These are phyloP conservation scores for Nibea coibor DNA, from an alignment of 2,113 vertebrate genomes.

Conservation along the genomic window DNA sequence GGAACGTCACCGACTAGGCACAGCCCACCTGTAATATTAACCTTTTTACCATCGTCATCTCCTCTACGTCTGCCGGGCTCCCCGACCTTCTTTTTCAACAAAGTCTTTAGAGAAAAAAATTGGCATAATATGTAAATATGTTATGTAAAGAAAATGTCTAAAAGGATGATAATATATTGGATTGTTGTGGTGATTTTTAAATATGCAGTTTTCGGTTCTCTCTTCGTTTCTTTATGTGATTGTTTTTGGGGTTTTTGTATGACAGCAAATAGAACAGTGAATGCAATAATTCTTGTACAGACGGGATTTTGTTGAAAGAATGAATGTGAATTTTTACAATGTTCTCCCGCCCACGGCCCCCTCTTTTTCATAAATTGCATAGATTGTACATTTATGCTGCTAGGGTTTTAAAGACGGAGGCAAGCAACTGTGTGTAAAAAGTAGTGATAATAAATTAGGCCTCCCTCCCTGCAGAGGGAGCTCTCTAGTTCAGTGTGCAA, in stretches of 20 bases:
- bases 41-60: conserved; percentile 53
- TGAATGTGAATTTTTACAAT: conserved; percentile 82
- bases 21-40: conserved; percentile 66
- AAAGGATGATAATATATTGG: conserved; percentile 84
- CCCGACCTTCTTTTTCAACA: conserved; percentile 45
- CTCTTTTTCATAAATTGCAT: conserved; percentile 55
- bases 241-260: conserved; percentile 58
- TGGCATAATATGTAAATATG: conserved; percentile 80
- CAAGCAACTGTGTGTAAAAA: conserved; percentile 65
- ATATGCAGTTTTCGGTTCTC: conserved; percentile 67
- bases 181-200: conserved; percentile 80
- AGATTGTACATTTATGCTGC: conserved; percentile 81
- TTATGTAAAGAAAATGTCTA: conserved; percentile 80
- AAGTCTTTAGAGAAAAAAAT: conserved; percentile 59
- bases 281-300: conserved; percentile 83
- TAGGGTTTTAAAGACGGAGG: conserved; percentile 64
- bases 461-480: conserved; percentile 67
- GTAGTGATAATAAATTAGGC: conserved; percentile 70
- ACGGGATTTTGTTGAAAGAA: conserved; percentile 73
- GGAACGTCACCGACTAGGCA: conserved; percentile 67
- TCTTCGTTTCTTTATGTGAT: conserved; percentile 55
- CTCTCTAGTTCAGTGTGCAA: conserved; percentile 64
- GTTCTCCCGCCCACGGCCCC: neutral
- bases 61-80: conserved; percentile 64
- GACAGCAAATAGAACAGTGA: conserved; percentile 74